Percentiles rank a stretch among this genome's conserved stretches.
Conservation (phyloP, 2,888 invertebrate genomes). For the Lapara coniferarum region DNA sequence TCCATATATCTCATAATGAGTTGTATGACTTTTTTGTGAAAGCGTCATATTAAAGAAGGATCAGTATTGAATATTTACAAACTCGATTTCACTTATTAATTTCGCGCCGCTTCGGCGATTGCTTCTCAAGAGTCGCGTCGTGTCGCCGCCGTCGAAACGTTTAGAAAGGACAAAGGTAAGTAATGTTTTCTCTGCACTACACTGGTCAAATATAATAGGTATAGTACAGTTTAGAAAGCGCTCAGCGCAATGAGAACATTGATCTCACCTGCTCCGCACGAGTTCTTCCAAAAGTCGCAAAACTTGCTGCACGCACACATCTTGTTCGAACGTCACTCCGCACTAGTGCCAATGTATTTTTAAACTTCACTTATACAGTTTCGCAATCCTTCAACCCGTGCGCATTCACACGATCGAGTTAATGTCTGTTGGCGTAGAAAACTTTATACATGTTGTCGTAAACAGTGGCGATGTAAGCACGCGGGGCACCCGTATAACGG, state of each 20-base stretch:
- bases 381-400: slow-evolving; percentile 75
- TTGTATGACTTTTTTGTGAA: slow-evolving; percentile 7
- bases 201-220: slow-evolving; percentile 23
- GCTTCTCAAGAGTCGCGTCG: neutral
- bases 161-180: slow-evolving; percentile 53
- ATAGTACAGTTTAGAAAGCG: slow-evolving; percentile 50
- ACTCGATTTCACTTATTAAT: slow-evolving; percentile 43
- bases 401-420: slow-evolving; percentile 66
- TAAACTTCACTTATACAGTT: slow-evolving; percentile 82
- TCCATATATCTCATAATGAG: neutral
- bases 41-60: slow-evolving; percentile 10
- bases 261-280: slow-evolving; percentile 78
- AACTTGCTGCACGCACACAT: slow-evolving; percentile 81
- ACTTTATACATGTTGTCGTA: slow-evolving; percentile 61
- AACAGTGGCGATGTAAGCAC: slow-evolving; percentile 62
- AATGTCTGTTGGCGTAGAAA: slow-evolving; percentile 61
- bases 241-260: slow-evolving; percentile 34
- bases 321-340: slow-evolving; percentile 69
- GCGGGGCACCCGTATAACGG: slow-evolving; percentile 58
- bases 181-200: slow-evolving; percentile 33
- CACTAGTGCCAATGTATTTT: slow-evolving; percentile 81
- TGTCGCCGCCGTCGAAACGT: slow-evolving; percentile 27
- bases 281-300: slow-evolving; percentile 80
- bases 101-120: neutral
- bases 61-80: slow-evolving; percentile 23